phyloP scores from a whole-genome alignment of 1,140 invertebrate genomes.

The Ditylenchus dipsaci region DNA sequence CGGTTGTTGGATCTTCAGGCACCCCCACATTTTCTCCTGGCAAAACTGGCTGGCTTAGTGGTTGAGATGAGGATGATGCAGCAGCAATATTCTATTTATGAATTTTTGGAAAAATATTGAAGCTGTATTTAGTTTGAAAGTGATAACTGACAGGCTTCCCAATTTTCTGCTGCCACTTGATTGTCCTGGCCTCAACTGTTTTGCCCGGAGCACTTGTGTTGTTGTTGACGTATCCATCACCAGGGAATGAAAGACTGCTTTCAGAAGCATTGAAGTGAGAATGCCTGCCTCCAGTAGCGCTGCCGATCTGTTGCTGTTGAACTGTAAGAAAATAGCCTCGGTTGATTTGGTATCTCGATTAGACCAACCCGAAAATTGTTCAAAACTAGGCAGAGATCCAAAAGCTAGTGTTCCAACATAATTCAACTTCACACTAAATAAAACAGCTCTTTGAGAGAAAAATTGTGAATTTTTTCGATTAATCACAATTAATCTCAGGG shows the following conservation, averaged over 20 bases:
- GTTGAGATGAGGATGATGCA: not conserved
- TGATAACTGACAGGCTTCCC: not conserved
- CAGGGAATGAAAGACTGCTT: not conserved
- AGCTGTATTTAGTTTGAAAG: not conserved
- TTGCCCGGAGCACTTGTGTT: not conserved
- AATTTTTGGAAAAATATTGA: not conserved
- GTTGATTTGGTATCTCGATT: too few species aligned
- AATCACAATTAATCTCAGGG: too few species aligned
- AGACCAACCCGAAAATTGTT: constrained; percentile 7
- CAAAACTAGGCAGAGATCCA: constrained; percentile 7
- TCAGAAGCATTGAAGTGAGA: not conserved
- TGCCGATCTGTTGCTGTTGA: constrained; percentile 5
- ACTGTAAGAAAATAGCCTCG: too few species aligned
- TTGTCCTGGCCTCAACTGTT: not conserved
- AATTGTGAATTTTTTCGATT: too few species aligned
- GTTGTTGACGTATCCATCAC: not conserved
- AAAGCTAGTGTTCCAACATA: constrained; percentile 3
- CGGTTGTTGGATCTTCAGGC: not conserved
- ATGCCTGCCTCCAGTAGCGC: not conserved
- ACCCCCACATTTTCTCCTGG: not conserved
- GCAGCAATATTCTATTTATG: not conserved
- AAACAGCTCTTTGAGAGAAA: too few species aligned
- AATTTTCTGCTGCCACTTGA: constrained; percentile 1
- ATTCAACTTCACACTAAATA: constrained; percentile 5
- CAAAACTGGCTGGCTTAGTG: not conserved